Evolutionary conservation across 2,888 invertebrate genomes (phyloP), one percentile per base, ranked within the genome.

Genomic region (Isoperla grammatica): DNA sequence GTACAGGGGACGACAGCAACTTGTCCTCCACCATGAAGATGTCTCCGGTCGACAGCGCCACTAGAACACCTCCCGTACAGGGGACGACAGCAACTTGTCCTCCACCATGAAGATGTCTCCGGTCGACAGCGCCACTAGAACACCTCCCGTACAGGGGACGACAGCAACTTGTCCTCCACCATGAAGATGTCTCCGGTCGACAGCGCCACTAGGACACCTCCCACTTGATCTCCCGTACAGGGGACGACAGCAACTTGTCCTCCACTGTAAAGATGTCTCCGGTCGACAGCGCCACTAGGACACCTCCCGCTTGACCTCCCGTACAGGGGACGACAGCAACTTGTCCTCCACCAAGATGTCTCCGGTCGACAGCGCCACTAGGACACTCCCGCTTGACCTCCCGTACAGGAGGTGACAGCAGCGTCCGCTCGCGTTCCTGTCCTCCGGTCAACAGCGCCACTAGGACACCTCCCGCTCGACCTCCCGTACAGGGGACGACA

Each of bases 121-220:
- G 15, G 94, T 94, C 72, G 92, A 92, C 49, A 92, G 78, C 1
- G 94, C 94, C n/a, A n/a, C 75, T 95, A 94, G 61, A 88, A 86
- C 35, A 84, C 85, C 61, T 84, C 80, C 67, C 74, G 76, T 69
- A 77, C 79, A 62, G 80, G 78, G 61, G 81, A 79, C 67, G 78
- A 78, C 54, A 76, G 73, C 66, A 81, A 69, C n/a, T n/a, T n/a
- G n/a, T n/a, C n/a, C n/a, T n/a, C n/a, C n/a, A n/a, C n/a, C n/a
- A n/a, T n/a, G 9, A 42, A 5, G 42, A 8, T 11, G 13, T 83
- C 82, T 9, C 71, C 13, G 20, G 74, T 20, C 37, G 37, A 20
- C 39, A 37, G 20, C 29, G 23, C n/a, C 9, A 22, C 12, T n/a
- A 15, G 8, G 35, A 11, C 13, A 5, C 42, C 13, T n/a, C 9